Conservation (phyloP, 1,140 invertebrate species). For the Thaumatotibia leucotreta region DNA sequence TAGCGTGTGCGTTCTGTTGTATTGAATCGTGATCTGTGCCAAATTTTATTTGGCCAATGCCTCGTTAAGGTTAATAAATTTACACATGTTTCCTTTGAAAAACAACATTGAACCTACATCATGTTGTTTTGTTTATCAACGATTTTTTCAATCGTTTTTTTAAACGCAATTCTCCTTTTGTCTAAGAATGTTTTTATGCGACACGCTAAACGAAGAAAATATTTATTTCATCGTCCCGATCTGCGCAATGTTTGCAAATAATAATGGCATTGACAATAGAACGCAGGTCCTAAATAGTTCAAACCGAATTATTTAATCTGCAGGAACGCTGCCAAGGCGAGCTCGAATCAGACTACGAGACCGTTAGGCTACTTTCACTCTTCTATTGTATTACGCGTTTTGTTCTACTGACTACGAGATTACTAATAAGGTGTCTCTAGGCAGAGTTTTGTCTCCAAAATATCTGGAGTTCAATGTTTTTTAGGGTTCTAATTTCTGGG, state of each 20-base stretch:
- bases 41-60: background rate
- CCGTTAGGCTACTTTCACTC: constrained; percentile 9
- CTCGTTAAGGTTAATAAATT: background rate
- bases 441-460: no score
- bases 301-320: background rate
- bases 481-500: no score
- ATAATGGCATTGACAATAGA: constrained; percentile 4
- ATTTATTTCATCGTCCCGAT: background rate
- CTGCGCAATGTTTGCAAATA: background rate
- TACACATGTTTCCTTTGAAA: background rate
- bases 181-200: no score
- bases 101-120: no score
- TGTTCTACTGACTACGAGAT: background rate
- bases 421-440: no score
- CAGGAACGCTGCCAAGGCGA: constrained; percentile 3
- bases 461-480: no score
- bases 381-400: constrained; percentile 5
- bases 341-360: background rate
- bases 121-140: no score
- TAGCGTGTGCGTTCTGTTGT: background rate
- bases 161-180: no score
- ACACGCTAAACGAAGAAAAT: no score
- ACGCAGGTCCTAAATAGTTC: background rate
- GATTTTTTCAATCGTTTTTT: no score
- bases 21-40: background rate